A percentile compares a stretch with the other conserved stretches of the same genome.
phyloP scores from a whole-genome alignment of 2,888 invertebrate species.

The Apodemia duryi region DNA sequence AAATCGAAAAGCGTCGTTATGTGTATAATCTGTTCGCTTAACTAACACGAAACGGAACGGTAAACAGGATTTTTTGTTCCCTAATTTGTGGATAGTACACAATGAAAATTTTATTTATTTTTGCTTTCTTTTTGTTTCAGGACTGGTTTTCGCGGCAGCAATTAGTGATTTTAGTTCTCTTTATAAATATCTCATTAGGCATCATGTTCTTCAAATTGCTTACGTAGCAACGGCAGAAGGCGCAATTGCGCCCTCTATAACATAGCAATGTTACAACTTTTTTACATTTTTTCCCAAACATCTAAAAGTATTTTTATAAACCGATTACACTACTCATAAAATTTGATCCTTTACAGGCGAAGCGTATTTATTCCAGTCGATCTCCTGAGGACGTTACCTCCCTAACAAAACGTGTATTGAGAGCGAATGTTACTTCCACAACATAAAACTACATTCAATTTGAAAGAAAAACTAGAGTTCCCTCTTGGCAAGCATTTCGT shows the following conservation, averaged over 20 bases:
- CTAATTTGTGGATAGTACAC: too few species aligned
- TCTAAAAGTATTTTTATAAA: conserved; percentile 20
- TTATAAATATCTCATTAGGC: conserved; percentile 96
- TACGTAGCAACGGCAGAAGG: conserved; percentile 88
- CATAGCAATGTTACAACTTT: conserved; percentile 6
- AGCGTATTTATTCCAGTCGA: too few species aligned
- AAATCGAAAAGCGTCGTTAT: too few species aligned
- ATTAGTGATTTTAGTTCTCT: conserved; percentile 94
- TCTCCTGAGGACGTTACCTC: too few species aligned
- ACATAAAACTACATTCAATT: too few species aligned
- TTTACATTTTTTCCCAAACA: conserved; percentile 13
- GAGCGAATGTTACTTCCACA: too few species aligned
- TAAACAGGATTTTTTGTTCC: too few species aligned
- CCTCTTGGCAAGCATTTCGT: conserved; percentile 22
- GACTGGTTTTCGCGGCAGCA: conserved; percentile 98
- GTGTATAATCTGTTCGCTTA: too few species aligned
- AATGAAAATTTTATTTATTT: neutral
- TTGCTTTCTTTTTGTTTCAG: conserved; percentile 72
- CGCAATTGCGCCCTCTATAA: conserved; percentile 52
- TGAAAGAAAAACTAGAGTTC: conserved; percentile 19
- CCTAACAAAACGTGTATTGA: too few species aligned
- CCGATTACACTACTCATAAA: too few species aligned
- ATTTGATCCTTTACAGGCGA: too few species aligned
- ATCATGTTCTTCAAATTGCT: conserved; percentile 97
- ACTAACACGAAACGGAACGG: too few species aligned